A percentile compares a stretch with the other conserved stretches of the same genome.
Evolutionary conservation across 2,797 vertebrate species (phyloP).

Genomic region (Cynopterus sphinx): DNA sequence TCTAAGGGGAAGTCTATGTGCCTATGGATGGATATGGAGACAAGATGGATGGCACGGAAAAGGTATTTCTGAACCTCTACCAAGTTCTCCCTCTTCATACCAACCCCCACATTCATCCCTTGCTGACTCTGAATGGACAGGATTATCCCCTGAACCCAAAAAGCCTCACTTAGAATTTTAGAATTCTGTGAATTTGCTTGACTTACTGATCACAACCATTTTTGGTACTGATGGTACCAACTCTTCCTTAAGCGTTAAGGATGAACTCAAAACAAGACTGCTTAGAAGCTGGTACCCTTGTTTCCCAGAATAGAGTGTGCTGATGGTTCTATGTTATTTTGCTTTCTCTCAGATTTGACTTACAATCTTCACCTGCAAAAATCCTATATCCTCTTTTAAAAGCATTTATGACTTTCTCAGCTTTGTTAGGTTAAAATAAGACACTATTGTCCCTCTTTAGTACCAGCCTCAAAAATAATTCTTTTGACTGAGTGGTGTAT

Average conservation of each 20-base stretch:
- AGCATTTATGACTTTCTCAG: neutral
- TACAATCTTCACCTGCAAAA: slow-evolving; percentile 34
- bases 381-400: neutral
- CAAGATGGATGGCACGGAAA: neutral
- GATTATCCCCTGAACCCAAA: neutral
- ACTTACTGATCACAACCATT: neutral
- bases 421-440: slow-evolving; percentile 32
- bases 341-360: neutral
- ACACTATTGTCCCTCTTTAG: neutral
- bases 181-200: neutral
- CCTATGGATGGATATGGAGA: neutral
- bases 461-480: neutral
- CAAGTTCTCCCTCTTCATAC: neutral
- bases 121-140: neutral
- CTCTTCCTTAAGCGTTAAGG: neutral
- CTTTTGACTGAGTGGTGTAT: neutral
- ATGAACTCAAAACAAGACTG: neutral
- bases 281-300: neutral
- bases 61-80: neutral
- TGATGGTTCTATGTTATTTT: neutral
- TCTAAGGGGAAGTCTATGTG: neutral
- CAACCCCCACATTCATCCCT: neutral
- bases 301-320: neutral
- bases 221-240: neutral
- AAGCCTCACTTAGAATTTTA: slow-evolving; percentile 3